Base-by-base conservation (phyloP, 64 coral and sea anemone species). In the Anthopleura sola region DNA sequence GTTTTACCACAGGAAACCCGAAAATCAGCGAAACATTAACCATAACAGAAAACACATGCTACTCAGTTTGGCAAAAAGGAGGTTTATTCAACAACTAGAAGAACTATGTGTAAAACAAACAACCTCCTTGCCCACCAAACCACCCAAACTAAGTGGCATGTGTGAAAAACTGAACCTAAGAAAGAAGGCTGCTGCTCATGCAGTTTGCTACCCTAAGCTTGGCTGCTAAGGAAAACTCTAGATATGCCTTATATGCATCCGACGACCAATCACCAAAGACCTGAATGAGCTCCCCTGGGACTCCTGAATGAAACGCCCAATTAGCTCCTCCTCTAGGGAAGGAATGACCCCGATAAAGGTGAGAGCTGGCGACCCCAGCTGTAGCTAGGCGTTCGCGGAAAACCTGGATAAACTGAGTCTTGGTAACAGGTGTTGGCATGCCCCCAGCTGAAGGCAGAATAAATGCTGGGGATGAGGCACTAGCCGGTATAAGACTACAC, bases 191-290 rank as follows among this genome's bases (percentile, higher is more conserved):
- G n/a, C 16, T 76, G 71, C 13, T 69, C 84, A 86, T 86, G 34
- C 28, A n/a, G 14, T 86, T 9, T 10, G 84, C 57, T n/a, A 86
- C 31, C 0, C 36, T 28, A 40, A 86, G 17, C 68, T 86, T 86
- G 15, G 62, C 32, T 11, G 28, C 16, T 5, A 86, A 26, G 3
- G 58, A 68, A 44, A 71, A 64, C 23, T 86, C 62, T 39, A 75
- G 55, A 51, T 86, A 86, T 12, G n/a, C 21, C 38, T 86, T 86
- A 34, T 86, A 86, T 12, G 84, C 84, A 74, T 86, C 84, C 3
- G 84, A 86, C 2, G 84, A 62, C 84, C 84, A 86, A 58, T 86
- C 84, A 6, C 84, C 84, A 36, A 74, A 86, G 2, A 74, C 26
- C 28, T 86, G 84, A 17, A 86, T 86, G 17, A 86, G 39, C 20